These are phyloP conservation scores for Allygus modestus DNA, from an alignment of 2,888 invertebrate genomes.

Conservation along the genomic window DNA sequence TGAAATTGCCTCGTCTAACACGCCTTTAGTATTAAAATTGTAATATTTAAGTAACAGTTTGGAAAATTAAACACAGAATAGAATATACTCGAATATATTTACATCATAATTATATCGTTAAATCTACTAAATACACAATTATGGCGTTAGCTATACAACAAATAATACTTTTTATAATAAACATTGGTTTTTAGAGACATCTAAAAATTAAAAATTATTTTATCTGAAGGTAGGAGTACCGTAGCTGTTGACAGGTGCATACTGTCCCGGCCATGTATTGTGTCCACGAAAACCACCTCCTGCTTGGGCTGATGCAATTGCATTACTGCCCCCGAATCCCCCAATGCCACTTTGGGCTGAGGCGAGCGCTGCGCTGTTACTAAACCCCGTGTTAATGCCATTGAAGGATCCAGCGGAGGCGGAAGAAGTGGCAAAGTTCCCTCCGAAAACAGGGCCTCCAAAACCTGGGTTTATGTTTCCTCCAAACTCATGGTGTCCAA, in stretches of 20 bases:
- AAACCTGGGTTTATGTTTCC: neutral
- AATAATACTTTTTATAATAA: no score
- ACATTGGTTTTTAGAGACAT: no score
- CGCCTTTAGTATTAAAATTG: no score
- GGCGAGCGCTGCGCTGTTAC: neutral
- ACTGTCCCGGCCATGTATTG: neutral
- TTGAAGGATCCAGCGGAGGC: neutral
- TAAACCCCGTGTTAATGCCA: neutral
- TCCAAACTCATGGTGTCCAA: neutral
- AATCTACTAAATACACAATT: no score
- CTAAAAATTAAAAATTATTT: neutral
- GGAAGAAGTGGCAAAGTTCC: neutral
- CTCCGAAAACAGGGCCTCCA: neutral
- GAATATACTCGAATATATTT: no score
- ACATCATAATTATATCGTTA: no score
- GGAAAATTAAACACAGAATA: no score
- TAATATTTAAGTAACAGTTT: no score
- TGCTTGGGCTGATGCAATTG: slow-evolving; percentile 18
- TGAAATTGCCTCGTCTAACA: no score
- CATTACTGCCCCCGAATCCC: slow-evolving; percentile 23
- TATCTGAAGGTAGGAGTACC: neutral
- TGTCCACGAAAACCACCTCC: neutral
- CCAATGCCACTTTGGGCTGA: slow-evolving; percentile 9
- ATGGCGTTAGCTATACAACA: no score
- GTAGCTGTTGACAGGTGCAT: slow-evolving; percentile 5